Evolutionary conservation across 1,140 invertebrate genomes (phyloP).

Genomic region (Calephelis nemesis): DNA sequence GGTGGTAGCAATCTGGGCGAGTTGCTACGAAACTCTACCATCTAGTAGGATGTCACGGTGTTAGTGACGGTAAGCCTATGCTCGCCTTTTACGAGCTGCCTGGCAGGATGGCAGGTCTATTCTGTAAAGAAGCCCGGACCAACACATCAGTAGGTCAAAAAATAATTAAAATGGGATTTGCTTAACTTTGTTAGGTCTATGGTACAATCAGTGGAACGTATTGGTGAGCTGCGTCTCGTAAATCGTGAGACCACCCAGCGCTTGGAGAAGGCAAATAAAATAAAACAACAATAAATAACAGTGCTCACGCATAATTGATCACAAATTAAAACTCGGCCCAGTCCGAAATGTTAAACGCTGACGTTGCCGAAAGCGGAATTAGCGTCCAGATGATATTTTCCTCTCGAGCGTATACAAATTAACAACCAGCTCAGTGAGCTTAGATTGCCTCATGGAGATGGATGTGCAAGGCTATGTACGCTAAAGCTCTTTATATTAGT

Average conservation of each 20-base stretch:
- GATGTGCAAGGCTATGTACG: no score
- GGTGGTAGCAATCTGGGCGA: no score
- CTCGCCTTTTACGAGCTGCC: no score
- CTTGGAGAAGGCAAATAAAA: constrained; percentile 72
- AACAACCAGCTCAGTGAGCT: no score
- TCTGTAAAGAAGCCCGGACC: no score
- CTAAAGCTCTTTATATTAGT: no score
- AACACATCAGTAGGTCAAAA: no score
- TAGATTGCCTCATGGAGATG: no score
- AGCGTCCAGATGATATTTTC: constrained; percentile 24
- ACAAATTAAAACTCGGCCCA: constrained; percentile 76
- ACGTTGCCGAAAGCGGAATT: constrained; percentile 70
- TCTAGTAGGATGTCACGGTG: no score
- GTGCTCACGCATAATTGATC: constrained; percentile 77
- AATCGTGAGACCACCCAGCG: constrained; percentile 75
- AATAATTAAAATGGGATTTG: not conserved
- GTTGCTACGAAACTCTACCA: no score
- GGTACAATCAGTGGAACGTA: constrained; percentile 67
- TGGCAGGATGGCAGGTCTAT: no score
- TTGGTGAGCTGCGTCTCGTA: constrained; percentile 61
- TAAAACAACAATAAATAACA: constrained; percentile 78
- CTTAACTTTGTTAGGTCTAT: constrained; percentile 43
- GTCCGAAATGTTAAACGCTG: constrained; percentile 68
- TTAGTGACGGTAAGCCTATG: no score
- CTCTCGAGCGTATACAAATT: not conserved